Percentiles rank a stretch among this genome's conserved stretches.
Conservation (phyloP, 2,797 vertebrate genomes). For the Mormyrus proboscirostris region DNA sequence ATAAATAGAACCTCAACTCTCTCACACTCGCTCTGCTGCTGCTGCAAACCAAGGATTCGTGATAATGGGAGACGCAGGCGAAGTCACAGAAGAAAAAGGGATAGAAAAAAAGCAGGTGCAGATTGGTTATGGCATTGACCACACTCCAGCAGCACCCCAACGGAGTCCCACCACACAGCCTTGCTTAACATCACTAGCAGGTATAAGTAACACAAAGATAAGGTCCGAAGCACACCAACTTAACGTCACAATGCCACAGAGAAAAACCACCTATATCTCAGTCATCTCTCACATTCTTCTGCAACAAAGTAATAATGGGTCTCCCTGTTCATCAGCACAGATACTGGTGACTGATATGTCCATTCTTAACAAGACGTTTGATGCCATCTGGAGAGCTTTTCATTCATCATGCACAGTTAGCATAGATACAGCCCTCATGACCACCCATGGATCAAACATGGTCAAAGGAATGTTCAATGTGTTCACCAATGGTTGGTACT, state of each 20-base stretch:
- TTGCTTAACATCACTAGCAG: not conserved
- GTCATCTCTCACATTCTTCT: not conserved
- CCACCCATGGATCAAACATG: not conserved
- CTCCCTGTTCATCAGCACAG: not conserved
- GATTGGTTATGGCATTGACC: not conserved
- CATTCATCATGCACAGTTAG: not conserved
- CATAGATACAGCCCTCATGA: not conserved
- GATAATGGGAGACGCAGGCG: slow-evolving; percentile 48
- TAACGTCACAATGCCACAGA: not conserved
- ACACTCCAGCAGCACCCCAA: not conserved
- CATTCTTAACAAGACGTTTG: not conserved
- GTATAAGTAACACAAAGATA: not conserved
- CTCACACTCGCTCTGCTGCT: slow-evolving; percentile 54
- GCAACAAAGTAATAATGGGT: not conserved
- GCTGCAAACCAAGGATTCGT: slow-evolving; percentile 58
- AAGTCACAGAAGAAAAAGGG: slow-evolving; percentile 24
- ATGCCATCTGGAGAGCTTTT: not conserved
- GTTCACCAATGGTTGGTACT: not conserved
- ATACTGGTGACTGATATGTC: not conserved
- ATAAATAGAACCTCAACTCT: slow-evolving; percentile 83
- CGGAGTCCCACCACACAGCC: not conserved
- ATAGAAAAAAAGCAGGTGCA: not conserved
- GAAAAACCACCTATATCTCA: not conserved
- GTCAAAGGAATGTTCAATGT: not conserved
- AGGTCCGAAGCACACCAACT: not conserved